Base-by-base conservation (phyloP, 2,888 invertebrate genomes). In the Hirtodrosophila confusa region DNA sequence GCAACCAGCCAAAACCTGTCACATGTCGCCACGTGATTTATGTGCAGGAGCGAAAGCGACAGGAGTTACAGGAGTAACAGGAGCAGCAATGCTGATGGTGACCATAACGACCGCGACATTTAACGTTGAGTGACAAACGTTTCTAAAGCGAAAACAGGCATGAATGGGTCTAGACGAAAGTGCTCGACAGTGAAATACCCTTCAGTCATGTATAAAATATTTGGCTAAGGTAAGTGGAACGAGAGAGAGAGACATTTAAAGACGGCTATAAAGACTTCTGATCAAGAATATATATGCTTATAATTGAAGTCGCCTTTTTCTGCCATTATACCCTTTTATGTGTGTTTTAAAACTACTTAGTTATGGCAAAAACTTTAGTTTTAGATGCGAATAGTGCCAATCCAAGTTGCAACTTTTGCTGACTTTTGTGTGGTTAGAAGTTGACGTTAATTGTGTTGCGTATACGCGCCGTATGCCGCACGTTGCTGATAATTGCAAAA, bases 1-100 rank as follows among this genome's bases (percentile, higher is more conserved):
- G 76, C 69, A 76, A 58, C 50, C 79, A 73, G 76, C 79, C 78
- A 78, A 79, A 78, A 75, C 79, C 78, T 70, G 79, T 73, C 78
- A 78, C 73, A 78, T 62, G 69, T 78, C 76, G 73, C 73, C 78
- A 73, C 57, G 76, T 78, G 78, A 78, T 78, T 78, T 79, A 79
- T 78, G 76, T 64, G 74, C 61, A 58, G 53, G 12, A 39, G 48
- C 43, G 2, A 39, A 5, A 31, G 9, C 40, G 11, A 41, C 40
- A 55, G 41, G 37, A 61, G 11, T 48, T 41, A 41, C 48, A 33
- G 56, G 35, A 68, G 50, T 33, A 37, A 36, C 63, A 49, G 49
- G 3, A 23, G 33, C 37, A 53, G 24, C 44, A 17, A 11, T 49
- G 36, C 37, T 56, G 53, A 53, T 60, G 45, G 63, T 55, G 57